Conservation (phyloP, 2,888 invertebrate species). For the Ceriagrion tenellum region DNA sequence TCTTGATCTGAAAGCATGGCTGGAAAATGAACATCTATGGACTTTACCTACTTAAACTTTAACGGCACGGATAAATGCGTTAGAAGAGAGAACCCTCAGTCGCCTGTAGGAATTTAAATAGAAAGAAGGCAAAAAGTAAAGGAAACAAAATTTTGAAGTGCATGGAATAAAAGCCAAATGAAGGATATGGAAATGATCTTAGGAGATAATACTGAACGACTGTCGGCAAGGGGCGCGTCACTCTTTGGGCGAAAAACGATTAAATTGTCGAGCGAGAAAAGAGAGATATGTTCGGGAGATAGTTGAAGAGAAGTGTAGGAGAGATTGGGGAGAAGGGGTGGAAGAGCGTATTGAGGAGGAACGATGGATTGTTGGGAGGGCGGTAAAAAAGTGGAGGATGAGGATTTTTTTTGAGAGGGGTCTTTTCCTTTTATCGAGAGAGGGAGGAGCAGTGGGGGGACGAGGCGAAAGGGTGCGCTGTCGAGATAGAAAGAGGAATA, state of each 20-base stretch:
- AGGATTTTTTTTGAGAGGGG: not conserved
- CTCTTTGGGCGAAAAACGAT: conserved; percentile 48
- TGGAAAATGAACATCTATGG: no score
- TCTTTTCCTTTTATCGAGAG: not conserved
- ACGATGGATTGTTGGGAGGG: not conserved
- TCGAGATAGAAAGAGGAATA: conserved; percentile 28
- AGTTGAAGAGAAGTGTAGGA: not conserved
- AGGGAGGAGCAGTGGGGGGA: not conserved
- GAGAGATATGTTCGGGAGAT: conserved; percentile 20
- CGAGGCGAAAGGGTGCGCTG: conserved; percentile 39
- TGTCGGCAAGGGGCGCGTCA: not conserved
- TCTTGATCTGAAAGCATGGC: no score
- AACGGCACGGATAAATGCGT: no score
- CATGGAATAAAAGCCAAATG: not conserved
- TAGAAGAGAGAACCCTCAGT: no score
- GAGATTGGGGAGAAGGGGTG: not conserved
- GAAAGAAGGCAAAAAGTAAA: not conserved
- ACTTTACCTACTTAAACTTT: no score
- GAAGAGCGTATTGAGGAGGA: not conserved
- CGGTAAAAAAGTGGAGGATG: conserved; percentile 3
- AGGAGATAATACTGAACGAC: not conserved
- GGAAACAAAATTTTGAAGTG: not conserved
- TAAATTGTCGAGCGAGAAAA: conserved; percentile 28
- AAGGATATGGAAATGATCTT: not conserved
- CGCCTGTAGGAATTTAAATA: no score